Evolutionary conservation across 2,113 vertebrate species (phyloP).

Genomic region (Pterocles gutturalis): DNA sequence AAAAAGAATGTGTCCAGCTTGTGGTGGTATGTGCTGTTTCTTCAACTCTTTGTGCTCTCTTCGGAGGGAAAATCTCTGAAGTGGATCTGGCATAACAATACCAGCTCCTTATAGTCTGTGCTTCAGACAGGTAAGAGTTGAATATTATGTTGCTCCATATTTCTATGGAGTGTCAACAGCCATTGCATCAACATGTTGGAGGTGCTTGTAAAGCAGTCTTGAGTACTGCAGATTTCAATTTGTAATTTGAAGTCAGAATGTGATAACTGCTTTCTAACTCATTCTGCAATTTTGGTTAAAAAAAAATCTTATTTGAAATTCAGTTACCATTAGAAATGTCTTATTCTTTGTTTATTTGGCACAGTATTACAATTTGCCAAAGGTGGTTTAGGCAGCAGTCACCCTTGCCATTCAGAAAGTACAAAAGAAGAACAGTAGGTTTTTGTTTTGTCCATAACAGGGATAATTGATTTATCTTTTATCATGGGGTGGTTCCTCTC

Average conservation of each 20-base stretch:
- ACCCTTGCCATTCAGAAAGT: not conserved
- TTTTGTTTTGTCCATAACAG: not conserved
- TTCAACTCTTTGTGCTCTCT: not conserved
- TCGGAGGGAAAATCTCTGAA: not conserved
- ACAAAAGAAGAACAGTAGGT: not conserved
- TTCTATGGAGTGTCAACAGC: not conserved
- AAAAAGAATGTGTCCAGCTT: not conserved
- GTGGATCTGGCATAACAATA: not conserved
- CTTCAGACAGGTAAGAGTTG: not conserved
- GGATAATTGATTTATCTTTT: not conserved
- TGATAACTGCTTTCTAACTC: not conserved
- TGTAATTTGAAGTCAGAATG: not conserved
- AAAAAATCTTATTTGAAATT: not conserved
- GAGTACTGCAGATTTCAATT: not conserved
- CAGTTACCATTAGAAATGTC: not conserved
- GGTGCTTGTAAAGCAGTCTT: not conserved
- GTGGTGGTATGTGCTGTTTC: not conserved
- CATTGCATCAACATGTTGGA: not conserved
- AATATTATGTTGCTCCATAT: not conserved
- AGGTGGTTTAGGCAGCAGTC: not conserved
- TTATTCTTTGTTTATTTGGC: not conserved
- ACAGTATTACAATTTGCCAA: not conserved
- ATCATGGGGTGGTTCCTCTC: not conserved
- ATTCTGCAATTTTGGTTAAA: not conserved
- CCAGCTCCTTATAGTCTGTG: not conserved